Conservation (phyloP, 2,113 vertebrate genomes). For the Recurvirostra avosetta region DNA sequence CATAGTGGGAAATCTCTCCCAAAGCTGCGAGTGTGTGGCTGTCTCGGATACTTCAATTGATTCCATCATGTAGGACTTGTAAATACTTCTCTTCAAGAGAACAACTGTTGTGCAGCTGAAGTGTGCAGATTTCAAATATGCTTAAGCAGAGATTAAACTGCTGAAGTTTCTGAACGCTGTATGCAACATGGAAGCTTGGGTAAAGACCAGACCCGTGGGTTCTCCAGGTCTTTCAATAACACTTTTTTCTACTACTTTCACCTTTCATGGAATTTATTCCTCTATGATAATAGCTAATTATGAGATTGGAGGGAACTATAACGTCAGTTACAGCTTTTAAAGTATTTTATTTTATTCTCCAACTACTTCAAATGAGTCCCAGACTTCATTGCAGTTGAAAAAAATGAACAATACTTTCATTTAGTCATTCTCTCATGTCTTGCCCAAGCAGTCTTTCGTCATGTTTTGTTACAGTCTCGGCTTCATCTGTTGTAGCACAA, state of each 20-base stretch:
- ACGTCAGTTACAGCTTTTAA: not conserved
- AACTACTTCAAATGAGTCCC: not conserved
- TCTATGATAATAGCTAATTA: not conserved
- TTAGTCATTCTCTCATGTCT: not conserved
- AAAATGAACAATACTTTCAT: not conserved
- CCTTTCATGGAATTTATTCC: not conserved
- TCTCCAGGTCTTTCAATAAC: rapidly evolving
- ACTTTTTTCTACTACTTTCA: not conserved
- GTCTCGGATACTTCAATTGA: constrained; percentile 23
- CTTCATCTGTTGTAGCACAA: not conserved
- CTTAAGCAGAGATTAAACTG: not conserved
- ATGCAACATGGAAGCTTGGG: not conserved
- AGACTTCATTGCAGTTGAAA: not conserved
- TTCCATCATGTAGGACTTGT: constrained; percentile 3
- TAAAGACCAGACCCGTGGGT: not conserved
- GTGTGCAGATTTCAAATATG: not conserved
- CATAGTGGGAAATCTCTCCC: constrained; percentile 14
- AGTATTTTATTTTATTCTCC: not conserved
- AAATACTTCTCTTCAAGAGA: constrained; percentile 10
- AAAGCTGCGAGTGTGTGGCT: constrained; percentile 22
- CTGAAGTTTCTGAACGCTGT: not conserved
- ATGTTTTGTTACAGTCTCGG: not conserved
- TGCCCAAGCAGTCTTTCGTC: not conserved
- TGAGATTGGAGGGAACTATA: not conserved
- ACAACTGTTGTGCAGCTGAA: not conserved